Base-by-base conservation (phyloP, 1,140 invertebrate genomes). In the Cydia strobilella region DNA sequence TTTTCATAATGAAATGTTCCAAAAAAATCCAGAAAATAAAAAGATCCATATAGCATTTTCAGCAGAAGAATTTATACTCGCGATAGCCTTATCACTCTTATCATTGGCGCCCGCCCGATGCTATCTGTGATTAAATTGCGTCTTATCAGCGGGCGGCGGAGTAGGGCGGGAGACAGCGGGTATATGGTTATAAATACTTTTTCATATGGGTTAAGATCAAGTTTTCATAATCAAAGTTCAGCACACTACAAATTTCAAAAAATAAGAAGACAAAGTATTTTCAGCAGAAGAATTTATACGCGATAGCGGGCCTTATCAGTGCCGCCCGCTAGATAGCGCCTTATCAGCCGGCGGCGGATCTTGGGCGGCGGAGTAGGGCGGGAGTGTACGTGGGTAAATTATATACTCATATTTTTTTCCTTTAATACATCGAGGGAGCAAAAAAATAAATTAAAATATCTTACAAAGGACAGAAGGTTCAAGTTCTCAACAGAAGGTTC, bases 301-400 rank as follows among this genome's bases (percentile, higher is more conserved):
- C 31, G 63, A 66, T 35, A 35, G 63, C 63, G 27, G 10, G 25
- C 10, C 63, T 66, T 66, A 66, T 66, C 63, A 66, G 63, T 2
- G 51, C 84, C 86, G 82, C 84, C 85, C 83, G 76, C 39, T 87
- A 88, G 87, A 90, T 85, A 88, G 86, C 85, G 80, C 82, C 75
- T 86, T 88, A 90, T 88, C 88, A 84, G 79, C 74, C 59, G 76
- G 48, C n/a, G 51, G 79, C 39, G 80, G 80, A 84, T 87, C 82
- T 83, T 79, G 77, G 76, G 73, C 63, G 48, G 72, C 74, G 87
- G 63, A 15, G 45, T 85, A 84, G 75, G 9, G 65, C 27, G 65
- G 65, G 15, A 23, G 48, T 7, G 10, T 39, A 39, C 9, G 42
- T 18, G 3, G 25, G 65, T 20, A 5, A 20, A 23, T 7, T 10